phyloP scores from a whole-genome alignment of 2,113 vertebrate species.

The Notechis scutatus region DNA sequence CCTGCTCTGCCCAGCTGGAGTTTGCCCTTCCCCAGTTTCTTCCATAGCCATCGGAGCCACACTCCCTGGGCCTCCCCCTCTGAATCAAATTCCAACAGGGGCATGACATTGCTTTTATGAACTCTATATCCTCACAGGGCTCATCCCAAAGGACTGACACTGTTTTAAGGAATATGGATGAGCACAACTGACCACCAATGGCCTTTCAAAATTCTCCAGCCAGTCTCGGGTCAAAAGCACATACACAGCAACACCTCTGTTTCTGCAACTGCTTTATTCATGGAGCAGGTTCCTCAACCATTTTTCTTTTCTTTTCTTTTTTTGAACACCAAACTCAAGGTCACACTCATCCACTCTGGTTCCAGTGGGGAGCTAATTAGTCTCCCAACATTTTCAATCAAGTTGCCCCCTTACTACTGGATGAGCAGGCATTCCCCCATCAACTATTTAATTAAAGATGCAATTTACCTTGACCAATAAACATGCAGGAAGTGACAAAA shows the following conservation, averaged over 20 bases:
- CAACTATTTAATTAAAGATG: constrained; percentile 9
- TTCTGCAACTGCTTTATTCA: not conserved
- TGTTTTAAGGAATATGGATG: not conserved
- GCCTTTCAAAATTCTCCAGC: not conserved
- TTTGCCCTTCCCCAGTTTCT: too few species aligned
- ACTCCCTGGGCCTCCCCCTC: too few species aligned
- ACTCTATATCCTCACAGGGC: not conserved
- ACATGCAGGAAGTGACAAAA: not conserved
- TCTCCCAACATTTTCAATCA: not conserved
- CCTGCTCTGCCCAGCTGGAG: too few species aligned
- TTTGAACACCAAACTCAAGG: not conserved
- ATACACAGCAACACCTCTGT: not conserved
- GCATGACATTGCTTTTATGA: not conserved
- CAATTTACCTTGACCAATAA: constrained; percentile 4
- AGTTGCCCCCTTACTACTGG: not conserved
- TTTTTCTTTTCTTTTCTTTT: not conserved
- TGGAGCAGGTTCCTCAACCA: not conserved
- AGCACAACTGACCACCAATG: not conserved
- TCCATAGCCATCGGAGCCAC: too few species aligned
- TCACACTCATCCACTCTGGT: not conserved
- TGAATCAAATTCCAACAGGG: too few species aligned
- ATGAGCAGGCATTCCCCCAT: not conserved
- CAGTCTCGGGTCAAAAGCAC: not conserved
- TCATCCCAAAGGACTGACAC: not conserved
- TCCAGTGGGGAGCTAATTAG: not conserved